A percentile compares a stretch with the other conserved stretches of the same genome.
These are phyloP conservation scores for Blastobasis lacticolella DNA, from an alignment of 2,888 invertebrate genomes.

Conservation along the genomic window DNA sequence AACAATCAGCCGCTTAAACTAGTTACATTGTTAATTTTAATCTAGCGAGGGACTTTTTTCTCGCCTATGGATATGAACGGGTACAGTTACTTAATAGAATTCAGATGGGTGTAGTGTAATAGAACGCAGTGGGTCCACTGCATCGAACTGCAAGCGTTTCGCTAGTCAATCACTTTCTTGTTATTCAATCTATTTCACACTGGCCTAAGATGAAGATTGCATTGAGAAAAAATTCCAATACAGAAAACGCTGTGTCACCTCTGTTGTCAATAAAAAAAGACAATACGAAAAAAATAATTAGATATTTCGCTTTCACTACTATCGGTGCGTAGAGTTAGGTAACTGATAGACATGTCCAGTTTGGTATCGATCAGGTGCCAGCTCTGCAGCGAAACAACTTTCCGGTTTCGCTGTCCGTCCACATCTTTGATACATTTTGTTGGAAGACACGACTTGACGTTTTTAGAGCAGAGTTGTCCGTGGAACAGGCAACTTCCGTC, in stretches of 20 bases:
- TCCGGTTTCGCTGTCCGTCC: conserved; percentile 43
- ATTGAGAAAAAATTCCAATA: conserved; percentile 19
- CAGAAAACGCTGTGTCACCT: conserved; percentile 58
- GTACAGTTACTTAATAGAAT: conserved; percentile 22
- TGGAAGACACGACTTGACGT: conserved; percentile 10
- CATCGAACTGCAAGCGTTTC: conserved; percentile 20
- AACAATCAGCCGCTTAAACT: conserved; percentile 2
- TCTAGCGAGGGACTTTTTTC: conserved; percentile 14
- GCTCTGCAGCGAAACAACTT: conserved; percentile 34
- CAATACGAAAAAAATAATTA: conserved; percentile 48
- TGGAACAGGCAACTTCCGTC: conserved; percentile 8
- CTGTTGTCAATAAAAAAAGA: conserved; percentile 37
- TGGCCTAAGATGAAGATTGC: conserved; percentile 31
- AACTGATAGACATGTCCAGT: conserved; percentile 49
- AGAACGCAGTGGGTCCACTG: conserved; percentile 6
- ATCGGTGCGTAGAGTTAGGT: conserved; percentile 57
- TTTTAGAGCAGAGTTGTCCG: conserved; percentile 8
- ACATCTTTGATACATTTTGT: conserved; percentile 13
- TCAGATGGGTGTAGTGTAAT: no score
- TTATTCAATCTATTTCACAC: conserved; percentile 39
- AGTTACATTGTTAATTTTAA: conserved; percentile 15
- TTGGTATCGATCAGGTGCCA: conserved; percentile 49
- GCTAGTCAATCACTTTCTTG: conserved; percentile 44
- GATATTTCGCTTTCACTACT: conserved; percentile 66
- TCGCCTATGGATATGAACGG: background rate